Evolutionary conservation across 2,888 invertebrate species (phyloP).

Genomic region (Leptodirus hochenwartii): DNA sequence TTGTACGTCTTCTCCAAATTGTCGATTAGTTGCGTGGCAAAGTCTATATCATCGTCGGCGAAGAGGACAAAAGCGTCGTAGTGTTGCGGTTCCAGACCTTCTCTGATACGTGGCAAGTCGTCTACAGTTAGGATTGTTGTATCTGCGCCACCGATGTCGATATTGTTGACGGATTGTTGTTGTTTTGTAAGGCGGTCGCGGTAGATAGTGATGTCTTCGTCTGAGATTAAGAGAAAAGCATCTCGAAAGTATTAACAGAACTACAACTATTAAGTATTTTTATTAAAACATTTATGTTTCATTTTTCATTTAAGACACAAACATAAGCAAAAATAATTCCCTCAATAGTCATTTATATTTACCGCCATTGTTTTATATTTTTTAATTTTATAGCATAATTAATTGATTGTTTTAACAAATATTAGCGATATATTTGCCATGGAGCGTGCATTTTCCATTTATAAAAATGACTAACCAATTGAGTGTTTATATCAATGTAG

Average conservation of each 20-base stretch:
- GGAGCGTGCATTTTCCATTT: too few species aligned
- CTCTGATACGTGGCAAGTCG: constrained; percentile 17
- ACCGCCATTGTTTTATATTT: too few species aligned
- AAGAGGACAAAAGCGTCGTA: constrained; percentile 69
- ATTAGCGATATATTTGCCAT: too few species aligned
- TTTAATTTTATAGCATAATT: too few species aligned
- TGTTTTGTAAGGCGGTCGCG: constrained; percentile 4
- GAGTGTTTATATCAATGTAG: too few species aligned
- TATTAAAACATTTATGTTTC: not conserved
- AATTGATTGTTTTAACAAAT: too few species aligned
- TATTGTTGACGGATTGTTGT: too few species aligned
- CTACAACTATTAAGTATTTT: constrained; percentile 6
- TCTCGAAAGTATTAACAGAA: too few species aligned
- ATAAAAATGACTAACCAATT: too few species aligned
- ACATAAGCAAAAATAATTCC: too few species aligned
- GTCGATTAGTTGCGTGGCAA: constrained; percentile 44
- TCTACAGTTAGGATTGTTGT: constrained; percentile 20
- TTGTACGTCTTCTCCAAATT: constrained; percentile 41
- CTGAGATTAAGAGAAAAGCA: constrained; percentile 14
- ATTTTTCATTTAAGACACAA: too few species aligned
- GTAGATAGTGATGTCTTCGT: constrained; percentile 13
- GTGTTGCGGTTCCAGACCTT: constrained; percentile 28
- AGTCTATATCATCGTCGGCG: constrained; percentile 51
- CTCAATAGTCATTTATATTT: too few species aligned
- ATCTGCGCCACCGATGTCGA: constrained; percentile 6